phyloP scores from a whole-genome alignment of 1,140 invertebrate species.

The Aleiodes sp. region DNA sequence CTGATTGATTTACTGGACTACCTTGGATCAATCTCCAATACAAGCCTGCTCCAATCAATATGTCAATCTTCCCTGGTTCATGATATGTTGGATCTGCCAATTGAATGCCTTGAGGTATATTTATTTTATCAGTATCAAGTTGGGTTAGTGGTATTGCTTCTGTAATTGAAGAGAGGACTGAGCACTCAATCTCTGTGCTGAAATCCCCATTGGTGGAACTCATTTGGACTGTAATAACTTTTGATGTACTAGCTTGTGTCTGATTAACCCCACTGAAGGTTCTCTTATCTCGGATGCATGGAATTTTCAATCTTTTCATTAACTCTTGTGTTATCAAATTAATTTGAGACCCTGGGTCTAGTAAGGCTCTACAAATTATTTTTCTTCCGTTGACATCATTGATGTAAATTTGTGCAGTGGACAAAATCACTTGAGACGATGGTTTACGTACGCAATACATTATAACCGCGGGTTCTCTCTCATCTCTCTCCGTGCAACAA shows the following conservation, averaged over 20 bases:
- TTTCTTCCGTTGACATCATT: too few species aligned
- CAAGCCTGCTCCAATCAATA: conserved; percentile 33
- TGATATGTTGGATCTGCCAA: conserved; percentile 35
- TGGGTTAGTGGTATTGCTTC: conserved; percentile 30
- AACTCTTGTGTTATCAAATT: conserved; percentile 35
- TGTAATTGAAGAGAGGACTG: conserved; percentile 32
- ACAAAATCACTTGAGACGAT: too few species aligned
- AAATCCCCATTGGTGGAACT: conserved; percentile 20
- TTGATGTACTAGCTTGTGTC: not conserved
- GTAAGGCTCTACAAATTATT: too few species aligned
- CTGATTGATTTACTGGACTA: conserved; percentile 1
- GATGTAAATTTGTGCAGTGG: too few species aligned
- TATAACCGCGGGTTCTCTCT: too few species aligned
- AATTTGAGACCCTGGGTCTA: conserved; percentile 39
- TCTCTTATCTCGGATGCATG: conserved; percentile 2
- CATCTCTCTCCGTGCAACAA: too few species aligned
- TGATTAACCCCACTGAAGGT: conserved; percentile 22
- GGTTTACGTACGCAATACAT: too few species aligned
- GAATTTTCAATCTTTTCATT: conserved; percentile 27
- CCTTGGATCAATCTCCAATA: conserved; percentile 32
- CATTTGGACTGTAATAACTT: conserved; percentile 22
- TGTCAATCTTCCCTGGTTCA: conserved; percentile 28
- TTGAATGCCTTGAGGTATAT: conserved; percentile 24
- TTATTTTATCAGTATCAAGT: conserved; percentile 22
- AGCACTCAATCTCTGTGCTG: conserved; percentile 23